These are phyloP conservation scores for Aphelinus certus DNA, from an alignment of 1,140 invertebrate species.

Conservation along the genomic window DNA sequence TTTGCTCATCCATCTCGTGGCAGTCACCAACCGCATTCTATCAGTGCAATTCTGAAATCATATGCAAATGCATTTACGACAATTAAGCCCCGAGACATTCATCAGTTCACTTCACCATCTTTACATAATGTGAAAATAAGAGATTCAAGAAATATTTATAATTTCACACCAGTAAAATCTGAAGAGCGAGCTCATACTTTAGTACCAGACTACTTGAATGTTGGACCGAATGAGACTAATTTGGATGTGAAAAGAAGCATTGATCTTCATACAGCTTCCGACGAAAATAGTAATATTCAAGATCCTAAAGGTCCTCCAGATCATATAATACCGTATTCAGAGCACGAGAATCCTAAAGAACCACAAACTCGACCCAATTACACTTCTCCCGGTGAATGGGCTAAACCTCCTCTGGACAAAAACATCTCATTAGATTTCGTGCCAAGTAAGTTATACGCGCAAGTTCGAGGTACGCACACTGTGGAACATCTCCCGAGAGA, in stretches of 20 bases:
- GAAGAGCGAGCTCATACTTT: neutral
- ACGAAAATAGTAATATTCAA: slow-evolving; percentile 20
- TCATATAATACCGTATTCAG: slow-evolving; percentile 57
- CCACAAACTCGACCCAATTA: slow-evolving; percentile 66
- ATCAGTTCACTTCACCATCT: no score
- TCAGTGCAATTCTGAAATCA: slow-evolving; percentile 5
- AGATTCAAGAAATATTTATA: neutral
- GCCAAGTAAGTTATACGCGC: slow-evolving; percentile 73
- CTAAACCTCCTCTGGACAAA: slow-evolving; percentile 57
- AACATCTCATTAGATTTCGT: slow-evolving; percentile 69
- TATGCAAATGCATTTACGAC: slow-evolving; percentile 8
- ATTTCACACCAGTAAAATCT: neutral
- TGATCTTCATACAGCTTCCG: neutral
- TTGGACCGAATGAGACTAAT: neutral
- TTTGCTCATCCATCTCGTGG: neutral
- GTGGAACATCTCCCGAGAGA: slow-evolving; percentile 70
- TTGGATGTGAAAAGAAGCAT: slow-evolving; percentile 14
- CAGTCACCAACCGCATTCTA: neutral
- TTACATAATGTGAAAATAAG: no score
- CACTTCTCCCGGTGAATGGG: slow-evolving; percentile 64
- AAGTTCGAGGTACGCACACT: slow-evolving; percentile 72
- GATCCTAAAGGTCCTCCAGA: slow-evolving; percentile 44
- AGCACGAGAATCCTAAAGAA: slow-evolving; percentile 60
- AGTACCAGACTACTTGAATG: neutral
- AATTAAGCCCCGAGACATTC: neutral